Base-by-base conservation (phyloP, 1,140 invertebrate genomes). In the Heterodera schachtii region DNA sequence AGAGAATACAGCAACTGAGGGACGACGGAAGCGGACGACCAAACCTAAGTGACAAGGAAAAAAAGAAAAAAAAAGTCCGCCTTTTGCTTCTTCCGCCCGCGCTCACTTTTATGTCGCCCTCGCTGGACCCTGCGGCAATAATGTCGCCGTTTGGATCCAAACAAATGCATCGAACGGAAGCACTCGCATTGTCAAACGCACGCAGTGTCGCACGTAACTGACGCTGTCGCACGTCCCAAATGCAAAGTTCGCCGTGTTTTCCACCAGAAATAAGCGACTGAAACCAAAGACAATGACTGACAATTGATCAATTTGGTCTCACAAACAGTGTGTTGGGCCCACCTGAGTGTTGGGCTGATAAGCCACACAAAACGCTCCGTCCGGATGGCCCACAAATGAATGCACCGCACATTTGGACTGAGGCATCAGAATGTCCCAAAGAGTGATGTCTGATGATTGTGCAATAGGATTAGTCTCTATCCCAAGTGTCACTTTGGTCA, bases 371-470 rank as follows among this genome's bases (percentile, higher is more conserved):
- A 82, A 86, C 5, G 89, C 89, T 19, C 88, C 88, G 64, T 89
- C 88, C 21, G 69, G 67, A 81, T 89, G 88, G 11, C 83, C 83
- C 43, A 75, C 69, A 83, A 87, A 89, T 7, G 88, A 82, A 89
- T 91, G 95, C 74, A 99, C 94, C 84, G 96, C 92, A 67, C 95
- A 94, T 91, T 97, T 98, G 87, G 95, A 95, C 86, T 94, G 94
- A 7, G 97, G 97, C 91, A 99, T 93, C 73, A 99, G 92, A 1
- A 97, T 98, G 90, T 99, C 97, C 97, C 97, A 99, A 79, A 99
- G 93, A 73, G 95, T 95, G n/a, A 99, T 95, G 91, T 99, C 69
- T 71, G 19, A 71, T 4, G 19, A 71, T 31, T 11, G 19, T 43
- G 67, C 16, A 43, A 71, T 43, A 71, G 4, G 8, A 71, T 13